Conservation (phyloP, 2,113 vertebrate species). For the Chiloscyllium plagiosum region DNA sequence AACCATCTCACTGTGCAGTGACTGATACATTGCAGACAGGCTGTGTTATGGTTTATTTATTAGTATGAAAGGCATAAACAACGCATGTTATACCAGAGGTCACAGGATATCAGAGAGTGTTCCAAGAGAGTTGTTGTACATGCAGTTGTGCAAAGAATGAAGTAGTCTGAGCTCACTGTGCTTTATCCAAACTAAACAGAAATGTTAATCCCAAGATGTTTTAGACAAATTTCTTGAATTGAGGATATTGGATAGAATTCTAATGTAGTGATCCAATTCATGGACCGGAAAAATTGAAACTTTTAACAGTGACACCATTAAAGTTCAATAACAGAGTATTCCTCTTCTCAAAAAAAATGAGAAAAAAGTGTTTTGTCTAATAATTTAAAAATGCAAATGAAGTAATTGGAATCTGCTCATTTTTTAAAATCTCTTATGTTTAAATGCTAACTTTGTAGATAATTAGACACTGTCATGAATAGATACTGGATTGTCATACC, state of each 20-base stretch:
- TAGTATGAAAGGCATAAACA: constrained; percentile 7
- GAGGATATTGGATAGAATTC: background rate
- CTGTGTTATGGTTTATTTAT: constrained; percentile 24
- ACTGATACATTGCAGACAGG: background rate
- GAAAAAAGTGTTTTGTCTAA: background rate
- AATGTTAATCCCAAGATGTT: constrained; percentile 22
- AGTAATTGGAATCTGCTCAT: background rate
- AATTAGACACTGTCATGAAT: background rate
- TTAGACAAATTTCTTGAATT: background rate
- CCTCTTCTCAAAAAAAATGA: background rate
- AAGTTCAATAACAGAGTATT: background rate
- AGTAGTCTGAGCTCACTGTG: background rate
- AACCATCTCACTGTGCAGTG: background rate
- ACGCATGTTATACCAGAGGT: background rate
- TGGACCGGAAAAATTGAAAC: background rate
- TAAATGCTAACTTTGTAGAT: background rate
- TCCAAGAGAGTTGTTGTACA: background rate
- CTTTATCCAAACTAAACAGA: background rate
- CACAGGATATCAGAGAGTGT: background rate
- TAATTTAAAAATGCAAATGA: background rate
- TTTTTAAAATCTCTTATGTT: background rate
- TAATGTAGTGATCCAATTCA: background rate
- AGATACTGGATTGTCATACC: background rate
- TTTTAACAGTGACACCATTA: background rate
- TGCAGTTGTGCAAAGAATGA: background rate